Evolutionary conservation across 2,113 vertebrate species (phyloP).

Genomic region (Eublepharis macularius): DNA sequence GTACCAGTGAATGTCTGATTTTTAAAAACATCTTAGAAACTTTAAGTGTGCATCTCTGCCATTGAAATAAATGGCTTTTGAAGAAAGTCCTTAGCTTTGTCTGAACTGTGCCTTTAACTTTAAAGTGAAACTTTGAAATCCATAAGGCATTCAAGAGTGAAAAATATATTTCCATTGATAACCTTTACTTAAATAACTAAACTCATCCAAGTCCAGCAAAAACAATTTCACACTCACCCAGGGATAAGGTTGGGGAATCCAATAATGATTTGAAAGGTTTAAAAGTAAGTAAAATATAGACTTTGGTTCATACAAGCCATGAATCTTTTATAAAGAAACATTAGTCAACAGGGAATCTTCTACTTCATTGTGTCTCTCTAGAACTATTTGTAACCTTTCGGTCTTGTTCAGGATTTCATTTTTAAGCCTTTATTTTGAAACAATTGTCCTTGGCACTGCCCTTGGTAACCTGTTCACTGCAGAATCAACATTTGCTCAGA

Average conservation of each 20-base stretch:
- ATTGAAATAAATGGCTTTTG: background rate
- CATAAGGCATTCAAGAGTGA: conserved; percentile 13
- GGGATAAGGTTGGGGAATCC: conserved; percentile 8
- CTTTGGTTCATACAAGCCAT: background rate
- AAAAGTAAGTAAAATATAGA: background rate
- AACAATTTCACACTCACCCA: conserved; percentile 28
- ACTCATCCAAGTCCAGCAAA: conserved; percentile 8
- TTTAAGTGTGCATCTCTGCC: no score
- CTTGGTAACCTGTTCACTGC: background rate
- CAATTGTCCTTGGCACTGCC: background rate
- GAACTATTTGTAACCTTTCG: background rate
- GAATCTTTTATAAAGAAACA: background rate
- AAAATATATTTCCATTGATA: conserved; percentile 26
- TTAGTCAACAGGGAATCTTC: background rate
- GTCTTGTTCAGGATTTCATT: rapidly evolving
- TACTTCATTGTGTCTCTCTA: background rate
- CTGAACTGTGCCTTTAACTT: conserved; percentile 20
- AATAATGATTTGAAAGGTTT: background rate
- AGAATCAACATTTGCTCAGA: background rate
- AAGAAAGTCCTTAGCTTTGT: background rate
- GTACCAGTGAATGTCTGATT: background rate
- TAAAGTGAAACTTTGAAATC: conserved; percentile 2
- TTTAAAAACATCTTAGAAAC: background rate
- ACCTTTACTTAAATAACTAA: conserved; percentile 21
- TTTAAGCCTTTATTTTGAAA: background rate